phyloP scores from a whole-genome alignment of 2,888 invertebrate genomes.

The Leptinotarsa peninsularis region DNA sequence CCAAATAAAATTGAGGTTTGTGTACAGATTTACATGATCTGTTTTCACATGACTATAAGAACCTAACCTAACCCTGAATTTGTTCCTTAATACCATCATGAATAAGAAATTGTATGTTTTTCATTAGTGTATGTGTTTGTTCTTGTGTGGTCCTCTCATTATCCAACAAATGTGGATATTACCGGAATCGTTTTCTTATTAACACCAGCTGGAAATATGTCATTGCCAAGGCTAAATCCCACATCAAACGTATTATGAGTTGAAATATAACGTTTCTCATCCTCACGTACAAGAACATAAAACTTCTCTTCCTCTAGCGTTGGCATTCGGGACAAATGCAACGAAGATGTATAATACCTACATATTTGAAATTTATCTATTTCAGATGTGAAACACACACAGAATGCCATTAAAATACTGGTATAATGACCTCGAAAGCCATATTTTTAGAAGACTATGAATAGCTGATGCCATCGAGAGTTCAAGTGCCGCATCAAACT shows the following conservation, averaged over 20 bases:
- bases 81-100: no score
- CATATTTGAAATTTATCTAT: constrained; percentile 32
- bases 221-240: background rate
- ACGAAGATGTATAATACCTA: constrained; percentile 31
- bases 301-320: background rate
- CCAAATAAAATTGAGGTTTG: no score
- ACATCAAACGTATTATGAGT: background rate
- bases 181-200: no score
- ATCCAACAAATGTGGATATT: no score
- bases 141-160: no score
- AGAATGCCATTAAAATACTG: constrained; percentile 44
- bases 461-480: constrained; percentile 37
- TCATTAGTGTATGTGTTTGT: no score
- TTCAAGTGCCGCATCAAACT: constrained; percentile 21
- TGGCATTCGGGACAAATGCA: background rate
- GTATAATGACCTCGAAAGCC: constrained; percentile 54
- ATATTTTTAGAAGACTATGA: constrained; percentile 56
- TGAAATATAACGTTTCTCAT: background rate
- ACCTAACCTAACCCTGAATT: no score
- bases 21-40: no score
- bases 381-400: constrained; percentile 31
- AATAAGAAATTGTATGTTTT: no score
- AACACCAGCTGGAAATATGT: background rate
- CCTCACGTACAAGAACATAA: background rate
- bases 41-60: no score